These are phyloP conservation scores for Zaprionus lineosus DNA, from an alignment of 2,888 invertebrate genomes.

Conservation along the genomic window DNA sequence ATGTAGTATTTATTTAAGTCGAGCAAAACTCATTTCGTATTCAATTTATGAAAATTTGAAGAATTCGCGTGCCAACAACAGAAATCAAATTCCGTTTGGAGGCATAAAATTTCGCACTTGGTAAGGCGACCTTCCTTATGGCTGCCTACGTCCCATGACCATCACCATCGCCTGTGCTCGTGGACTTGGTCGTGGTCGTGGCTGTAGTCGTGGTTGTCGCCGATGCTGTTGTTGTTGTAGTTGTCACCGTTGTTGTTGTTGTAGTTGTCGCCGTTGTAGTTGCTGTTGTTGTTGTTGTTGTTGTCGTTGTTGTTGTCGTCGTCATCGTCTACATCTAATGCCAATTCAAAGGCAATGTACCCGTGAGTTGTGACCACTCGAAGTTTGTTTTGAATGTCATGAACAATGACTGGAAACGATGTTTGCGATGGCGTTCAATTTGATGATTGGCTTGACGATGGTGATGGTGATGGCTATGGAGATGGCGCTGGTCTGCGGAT, in stretches of 20 bases:
- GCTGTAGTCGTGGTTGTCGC: too few species aligned
- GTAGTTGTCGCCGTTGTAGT: not conserved
- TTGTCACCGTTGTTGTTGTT: not conserved
- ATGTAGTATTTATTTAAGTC: too few species aligned
- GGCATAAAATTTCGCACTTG: conserved; percentile 18
- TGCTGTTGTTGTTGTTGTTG: not conserved
- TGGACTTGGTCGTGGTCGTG: too few species aligned
- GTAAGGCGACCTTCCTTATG: conserved; percentile 25
- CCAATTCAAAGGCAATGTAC: conserved; percentile 49
- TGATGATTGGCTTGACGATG: conserved; percentile 1
- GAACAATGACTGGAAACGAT: conserved; percentile 68
- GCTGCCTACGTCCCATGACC: conserved; percentile 36
- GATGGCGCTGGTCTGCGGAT: not conserved
- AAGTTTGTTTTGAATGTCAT: conserved; percentile 77
- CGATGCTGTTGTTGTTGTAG: too few species aligned
- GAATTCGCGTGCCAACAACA: too few species aligned
- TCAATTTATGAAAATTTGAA: too few species aligned
- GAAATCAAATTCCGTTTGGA: not conserved
- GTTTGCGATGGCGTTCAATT: conserved; percentile 6
- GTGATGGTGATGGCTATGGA: conserved; percentile 13
- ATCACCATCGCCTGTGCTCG: too few species aligned
- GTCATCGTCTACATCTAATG: conserved; percentile 12
- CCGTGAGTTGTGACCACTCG: conserved; percentile 55
- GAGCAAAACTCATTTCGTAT: too few species aligned
- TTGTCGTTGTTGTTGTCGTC: not conserved